Conservation (phyloP, 64 coral and sea anemone genomes). For the Montipora foliosa region DNA sequence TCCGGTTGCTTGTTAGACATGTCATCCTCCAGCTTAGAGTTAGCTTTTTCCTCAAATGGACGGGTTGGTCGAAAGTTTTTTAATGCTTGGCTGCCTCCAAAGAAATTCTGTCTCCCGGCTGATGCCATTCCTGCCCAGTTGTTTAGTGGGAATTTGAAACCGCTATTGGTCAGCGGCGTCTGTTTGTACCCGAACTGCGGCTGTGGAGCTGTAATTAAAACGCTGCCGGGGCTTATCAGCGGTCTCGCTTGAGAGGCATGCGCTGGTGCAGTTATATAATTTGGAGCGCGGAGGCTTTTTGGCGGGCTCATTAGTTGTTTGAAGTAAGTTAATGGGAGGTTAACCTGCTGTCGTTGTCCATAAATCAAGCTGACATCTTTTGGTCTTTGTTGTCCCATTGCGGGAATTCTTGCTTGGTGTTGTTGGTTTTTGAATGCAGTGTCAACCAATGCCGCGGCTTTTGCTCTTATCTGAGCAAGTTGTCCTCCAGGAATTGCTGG, state of each 20-base stretch:
- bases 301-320: neutral
- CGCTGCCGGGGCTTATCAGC: neutral
- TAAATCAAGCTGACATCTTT: neutral
- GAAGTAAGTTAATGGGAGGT: neutral
- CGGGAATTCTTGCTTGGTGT: neutral
- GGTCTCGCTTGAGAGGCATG: neutral
- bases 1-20: neutral
- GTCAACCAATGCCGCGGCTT: neutral
- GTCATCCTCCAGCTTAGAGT: neutral
- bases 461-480: constrained; percentile 15
- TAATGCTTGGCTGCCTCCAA: neutral
- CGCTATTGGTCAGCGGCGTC: neutral
- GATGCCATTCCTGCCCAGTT: neutral
- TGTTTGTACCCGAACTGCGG: neutral
- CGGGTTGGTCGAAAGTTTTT: neutral
- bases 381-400: neutral
- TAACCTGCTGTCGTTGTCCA: neutral
- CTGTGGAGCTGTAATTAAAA: neutral
- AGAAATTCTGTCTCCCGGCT: neutral
- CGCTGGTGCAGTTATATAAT: neutral
- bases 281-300: neutral
- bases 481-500: neutral
- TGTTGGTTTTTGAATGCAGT: neutral
- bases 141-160: neutral
- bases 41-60: neutral